Evolutionary conservation across 2,797 vertebrate species (phyloP), one percentile per base, ranked within the genome.

Genomic region (Limnodromus scolopaceus): DNA sequence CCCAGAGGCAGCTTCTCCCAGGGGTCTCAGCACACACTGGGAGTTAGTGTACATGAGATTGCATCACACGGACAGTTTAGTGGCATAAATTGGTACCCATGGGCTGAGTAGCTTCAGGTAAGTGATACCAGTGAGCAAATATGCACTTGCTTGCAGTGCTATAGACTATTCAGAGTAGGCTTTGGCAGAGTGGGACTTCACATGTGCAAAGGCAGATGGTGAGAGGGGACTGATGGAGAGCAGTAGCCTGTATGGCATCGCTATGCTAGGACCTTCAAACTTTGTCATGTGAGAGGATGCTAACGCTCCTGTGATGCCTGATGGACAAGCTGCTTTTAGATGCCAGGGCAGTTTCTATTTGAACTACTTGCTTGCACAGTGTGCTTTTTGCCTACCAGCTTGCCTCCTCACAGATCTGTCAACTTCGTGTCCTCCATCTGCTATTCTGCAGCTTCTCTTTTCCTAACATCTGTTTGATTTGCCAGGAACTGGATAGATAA

Each of bases 381-480:
- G 15, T 71, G 28, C 8, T 71, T 92, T 79, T 45, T 95, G 57
- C 16, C 58, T 65, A 79, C 38, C 34, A 84, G 63, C 54, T 87
- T 76, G 63, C 30, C 49, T 71, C 28, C 82, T 76, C 46, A 82
- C 55, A 65, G 51, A 51, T 84, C 79, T 71, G 36, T 58, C 16
- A 20, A 19, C 72, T 69, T 61, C 6, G 13, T 48, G 53, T 90
- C 77, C 77, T 93, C 60, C 63, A 87, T 92, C 77, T 94, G 60
- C 32, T 49, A 5, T 75, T 72, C 71, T 71, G 54, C 46, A 79
- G 20, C 34, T 49, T 71, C 18, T 38, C 57, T 19, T 69, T 54
- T 63, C 75, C 61, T 79, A 70, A 93, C 93, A 95, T 97, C 90
- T 98, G 92, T 78, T 82, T 78, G 36, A 82, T 77, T 83, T 83